Base-by-base conservation (phyloP, 2,797 vertebrate genomes). In the Phyllotis vaccarum region DNA sequence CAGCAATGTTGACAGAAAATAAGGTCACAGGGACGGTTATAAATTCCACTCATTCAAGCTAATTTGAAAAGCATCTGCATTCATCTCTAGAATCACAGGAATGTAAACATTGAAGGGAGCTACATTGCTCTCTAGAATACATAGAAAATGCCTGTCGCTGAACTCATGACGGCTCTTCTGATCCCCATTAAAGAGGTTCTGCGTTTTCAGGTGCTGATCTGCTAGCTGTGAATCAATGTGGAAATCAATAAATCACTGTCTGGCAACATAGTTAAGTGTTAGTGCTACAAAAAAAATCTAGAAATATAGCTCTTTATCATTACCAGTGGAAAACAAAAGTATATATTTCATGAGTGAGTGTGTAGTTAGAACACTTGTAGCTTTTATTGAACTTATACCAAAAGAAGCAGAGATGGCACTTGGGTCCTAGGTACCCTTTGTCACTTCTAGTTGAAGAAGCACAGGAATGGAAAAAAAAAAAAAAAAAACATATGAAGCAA, bases 211-310 rank as follows among this genome's bases (percentile, higher is more conserved):
- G 66, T 93, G 88, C 95, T 97, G 95, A 94, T 97, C 97, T 94
- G 95, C 80, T 92, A 96, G 70, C 40, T 91, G 86, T 88, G 89
- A 98, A 96, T 97, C 92, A 95, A n/a, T 96, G 95, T 95, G 90
- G 85, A 95, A 91, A 95, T 88, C 91, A 97, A 97, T 96, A 93
- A 96, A 96, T 98, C 88, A 93, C 75, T 81, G 97, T 97, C 95
- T 91, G 95, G 95, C n/a, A 7, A 70, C 87, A 92, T 68, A 66
- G 89, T 62, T 86, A 75, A 37, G 70, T 86, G 62, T 83, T 70
- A 90, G 43, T 82, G 11, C 8, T 92, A 31, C 43, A 34, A 81
- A 92, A 34, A 81, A 92, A 95, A 49, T 10, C 17, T 86, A 94
- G 14, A 34, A 76, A 80, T 89, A 82, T 12, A 8, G 40, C 62